Evolutionary conservation across 2,797 vertebrate species (phyloP), one percentile per base, ranked within the genome.

Genomic region (Remorina albescens): DNA sequence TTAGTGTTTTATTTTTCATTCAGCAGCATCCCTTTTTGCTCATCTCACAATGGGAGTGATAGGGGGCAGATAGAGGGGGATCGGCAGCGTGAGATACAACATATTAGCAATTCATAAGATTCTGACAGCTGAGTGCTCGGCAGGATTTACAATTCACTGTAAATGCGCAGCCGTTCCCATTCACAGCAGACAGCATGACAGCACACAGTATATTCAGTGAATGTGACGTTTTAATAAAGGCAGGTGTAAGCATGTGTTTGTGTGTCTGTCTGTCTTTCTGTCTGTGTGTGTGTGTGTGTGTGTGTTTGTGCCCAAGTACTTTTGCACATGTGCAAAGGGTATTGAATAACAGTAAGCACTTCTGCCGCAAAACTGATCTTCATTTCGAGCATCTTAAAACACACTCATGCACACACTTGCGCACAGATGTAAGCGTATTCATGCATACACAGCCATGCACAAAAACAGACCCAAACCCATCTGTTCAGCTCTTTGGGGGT

Each of bases 71-170:
- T 64, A 76, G 85, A 71, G 74, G 66, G 36, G 88, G 82, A 82
- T 87, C 84, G 61, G 74, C 80, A 69, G 84, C 4, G 71, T 53
- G 39, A 88, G 88, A 91, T 93, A 86, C 87, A 86, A 88, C 89
- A 80, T 88, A 91, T 93, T 93, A 93, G 92, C 92, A 92, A 93
- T 93, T 93, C 91, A 92, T 92, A 92, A 91, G 89, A 78, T 74
- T 80, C 80, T 86, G 90, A 92, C 91, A 91, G 88, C 89, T 88
- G 90, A 91, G 85, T 82, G 86, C 90, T 89, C 59, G 70, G 84
- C 84, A 71, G 74, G 87, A 91, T 93, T 92, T 93, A 93, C 91
- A 85, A 89, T 92, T 90, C 90, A 89, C 87, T 92, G 92, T 93
- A 92, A 93, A 92, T 91, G 90, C 86, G 74, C 73, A 84, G 88